Evolutionary conservation across 1,140 invertebrate genomes (phyloP), one percentile per base, ranked within the genome.

Genomic region (Papilio aristodemus): DNA sequence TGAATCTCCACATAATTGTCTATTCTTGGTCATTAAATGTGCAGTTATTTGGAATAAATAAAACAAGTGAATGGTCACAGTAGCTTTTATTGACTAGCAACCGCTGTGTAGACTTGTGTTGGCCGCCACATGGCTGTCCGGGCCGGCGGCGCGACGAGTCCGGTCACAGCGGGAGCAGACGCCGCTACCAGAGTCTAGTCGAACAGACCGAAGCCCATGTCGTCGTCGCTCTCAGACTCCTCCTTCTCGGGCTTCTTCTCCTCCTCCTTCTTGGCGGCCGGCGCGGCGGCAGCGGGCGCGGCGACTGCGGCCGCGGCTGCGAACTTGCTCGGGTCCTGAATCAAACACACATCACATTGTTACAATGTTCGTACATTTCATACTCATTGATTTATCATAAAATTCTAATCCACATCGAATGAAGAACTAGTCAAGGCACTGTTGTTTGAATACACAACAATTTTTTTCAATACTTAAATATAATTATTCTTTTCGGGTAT

Each of bases 201-300:
- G 84, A 98, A 99, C 11, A 99, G 95, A 92, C 97, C 97, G 86
- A 98, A 98, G 84, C 98, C 98, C 97, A 99, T 98, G 86, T 98
- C 97, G 81, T 99, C 98, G 87, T 98, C 98, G 81, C 97, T 97
- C 84, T 96, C 95, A 68, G 95, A 94, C 76, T 96, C 95, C 85
- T 96, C 95, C 81, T 97, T 95, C 72, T 95, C 95, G 72, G 95
- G 94, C 86, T 95, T 94, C 84, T 96, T 96, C 90, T 97, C 95
- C 73, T 96, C 94, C 79, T 95, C 94, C 85, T 94, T 94, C 75
- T 78, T 76, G 5, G 57, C 84, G 4, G 93, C 92, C 37, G 94
- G 94, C 63, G 95, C 91, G 7, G 94, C 92, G 68, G 94, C 94
- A 43, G 94, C 94, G n/a, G 94, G 94, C 27, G 94, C 94, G 17